phyloP scores from a whole-genome alignment of 2,113 vertebrate species.

The Bos javanicus region DNA sequence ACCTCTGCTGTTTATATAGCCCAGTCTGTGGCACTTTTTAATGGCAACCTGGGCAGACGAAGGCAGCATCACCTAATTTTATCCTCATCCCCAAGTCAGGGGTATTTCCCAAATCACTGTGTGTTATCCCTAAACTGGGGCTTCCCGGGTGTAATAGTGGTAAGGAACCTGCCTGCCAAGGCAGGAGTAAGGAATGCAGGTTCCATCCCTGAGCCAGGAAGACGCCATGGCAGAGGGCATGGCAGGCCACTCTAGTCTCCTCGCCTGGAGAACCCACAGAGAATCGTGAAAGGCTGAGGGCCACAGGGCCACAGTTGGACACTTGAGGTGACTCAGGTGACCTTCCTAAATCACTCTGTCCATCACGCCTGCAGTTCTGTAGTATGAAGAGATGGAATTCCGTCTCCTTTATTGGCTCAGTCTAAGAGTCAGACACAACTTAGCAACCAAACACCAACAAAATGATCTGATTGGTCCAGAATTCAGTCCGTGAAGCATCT shows the following conservation, averaged over 20 bases:
- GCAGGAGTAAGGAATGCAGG: neutral
- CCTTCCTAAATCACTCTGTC: neutral
- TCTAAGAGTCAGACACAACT: neutral
- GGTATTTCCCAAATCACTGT: neutral
- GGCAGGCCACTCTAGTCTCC: neutral
- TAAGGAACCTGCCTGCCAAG: accelerated
- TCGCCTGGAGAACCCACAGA: neutral
- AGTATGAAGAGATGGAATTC: neutral
- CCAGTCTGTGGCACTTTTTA: neutral
- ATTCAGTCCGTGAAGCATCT: neutral
- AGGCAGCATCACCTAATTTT: too few relatives aligned
- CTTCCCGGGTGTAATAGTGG: neutral
- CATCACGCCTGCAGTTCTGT: accelerated
- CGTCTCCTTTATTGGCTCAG: too few relatives aligned
- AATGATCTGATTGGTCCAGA: neutral
- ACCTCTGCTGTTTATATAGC: neutral
- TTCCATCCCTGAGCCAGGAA: neutral
- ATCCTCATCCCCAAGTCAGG: neutral
- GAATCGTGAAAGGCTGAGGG: neutral
- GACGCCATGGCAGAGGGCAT: neutral
- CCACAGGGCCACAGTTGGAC: neutral
- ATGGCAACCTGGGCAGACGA: too few relatives aligned
- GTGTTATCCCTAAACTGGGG: neutral
- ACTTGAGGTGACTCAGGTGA: neutral
- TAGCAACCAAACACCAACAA: neutral